Evolutionary conservation across 2,888 invertebrate species (phyloP).

Genomic region (Oscheius myriophilus): DNA sequence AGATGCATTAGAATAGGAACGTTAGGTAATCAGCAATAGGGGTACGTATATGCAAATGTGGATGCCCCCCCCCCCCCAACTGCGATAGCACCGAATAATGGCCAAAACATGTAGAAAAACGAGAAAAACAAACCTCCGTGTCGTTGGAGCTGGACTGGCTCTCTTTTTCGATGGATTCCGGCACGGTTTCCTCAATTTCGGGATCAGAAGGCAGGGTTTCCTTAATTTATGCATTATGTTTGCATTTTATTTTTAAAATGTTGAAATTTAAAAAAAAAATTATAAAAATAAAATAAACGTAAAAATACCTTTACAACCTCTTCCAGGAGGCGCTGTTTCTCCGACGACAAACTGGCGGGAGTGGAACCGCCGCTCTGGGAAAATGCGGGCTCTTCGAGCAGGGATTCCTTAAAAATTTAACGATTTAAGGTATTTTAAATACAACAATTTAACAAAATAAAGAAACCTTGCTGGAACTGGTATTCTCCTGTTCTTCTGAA

Average conservation of each 20-base stretch:
- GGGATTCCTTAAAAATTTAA: conserved; percentile 14
- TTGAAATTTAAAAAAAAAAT: background rate
- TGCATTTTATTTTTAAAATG: no score
- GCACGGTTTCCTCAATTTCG: no score
- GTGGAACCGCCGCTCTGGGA: conserved; percentile 1
- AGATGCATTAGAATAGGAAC: no score
- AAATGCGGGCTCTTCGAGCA: conserved; percentile 8
- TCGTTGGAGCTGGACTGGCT: background rate
- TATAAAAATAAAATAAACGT: background rate
- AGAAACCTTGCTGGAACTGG: conserved; percentile 22
- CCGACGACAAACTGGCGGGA: conserved; percentile 19
- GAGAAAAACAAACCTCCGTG: background rate
- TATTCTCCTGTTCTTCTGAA: background rate
- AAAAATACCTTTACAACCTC: conserved; percentile 23
- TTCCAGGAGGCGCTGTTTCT: conserved; percentile 22
- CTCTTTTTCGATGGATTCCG: no score
- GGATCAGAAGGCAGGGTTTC: no score
- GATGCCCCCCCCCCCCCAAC: no score
- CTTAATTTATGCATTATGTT: no score
- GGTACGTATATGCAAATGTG: no score
- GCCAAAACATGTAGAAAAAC: no score
- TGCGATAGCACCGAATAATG: no score
- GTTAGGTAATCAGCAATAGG: no score
- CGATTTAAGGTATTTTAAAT: background rate
- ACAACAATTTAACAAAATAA: background rate